Percentiles rank a stretch among this genome's conserved stretches.
phyloP scores from a whole-genome alignment of 1,140 invertebrate genomes.

The Caerostris darwini region DNA sequence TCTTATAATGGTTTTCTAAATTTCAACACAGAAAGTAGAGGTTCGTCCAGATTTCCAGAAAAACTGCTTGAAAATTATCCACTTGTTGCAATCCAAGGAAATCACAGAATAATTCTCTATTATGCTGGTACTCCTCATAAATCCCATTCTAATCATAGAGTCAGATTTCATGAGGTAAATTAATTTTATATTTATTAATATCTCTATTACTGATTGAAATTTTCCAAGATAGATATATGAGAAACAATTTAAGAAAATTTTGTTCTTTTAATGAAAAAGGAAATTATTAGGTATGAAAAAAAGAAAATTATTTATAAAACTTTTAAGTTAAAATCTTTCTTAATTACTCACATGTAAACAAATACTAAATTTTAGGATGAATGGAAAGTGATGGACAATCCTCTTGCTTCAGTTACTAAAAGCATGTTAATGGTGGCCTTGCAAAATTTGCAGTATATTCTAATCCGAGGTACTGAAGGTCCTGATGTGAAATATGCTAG shows the following conservation, averaged over 20 bases:
- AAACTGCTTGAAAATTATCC: slow-evolving; percentile 87
- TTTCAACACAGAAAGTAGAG: slow-evolving; percentile 88
- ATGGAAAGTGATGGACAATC: slow-evolving; percentile 86
- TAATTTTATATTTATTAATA: not conserved
- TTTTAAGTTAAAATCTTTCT: not conserved
- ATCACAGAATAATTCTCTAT: slow-evolving; percentile 89
- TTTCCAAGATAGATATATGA: no score
- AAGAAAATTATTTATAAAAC: not conserved
- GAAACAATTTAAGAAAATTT: no score
- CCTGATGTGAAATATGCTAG: slow-evolving; percentile 79
- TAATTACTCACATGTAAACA: not conserved
- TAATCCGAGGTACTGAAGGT: slow-evolving; percentile 89
- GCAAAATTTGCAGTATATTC: slow-evolving; percentile 91
- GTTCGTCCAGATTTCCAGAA: slow-evolving; percentile 84
- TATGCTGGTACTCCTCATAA: slow-evolving; percentile 84
- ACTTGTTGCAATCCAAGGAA: slow-evolving; percentile 91
- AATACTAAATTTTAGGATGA: slow-evolving; percentile 80
- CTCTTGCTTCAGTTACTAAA: slow-evolving; percentile 85
- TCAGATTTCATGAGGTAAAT: slow-evolving; percentile 85
- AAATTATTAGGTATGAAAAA: no score
- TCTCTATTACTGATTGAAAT: no score
- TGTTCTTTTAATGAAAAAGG: no score
- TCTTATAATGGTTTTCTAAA: slow-evolving; percentile 94
- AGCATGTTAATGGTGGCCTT: slow-evolving; percentile 93
- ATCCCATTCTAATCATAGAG: slow-evolving; percentile 84